Conservation (phyloP, 2,888 invertebrate species). For the Gibbula magus region DNA sequence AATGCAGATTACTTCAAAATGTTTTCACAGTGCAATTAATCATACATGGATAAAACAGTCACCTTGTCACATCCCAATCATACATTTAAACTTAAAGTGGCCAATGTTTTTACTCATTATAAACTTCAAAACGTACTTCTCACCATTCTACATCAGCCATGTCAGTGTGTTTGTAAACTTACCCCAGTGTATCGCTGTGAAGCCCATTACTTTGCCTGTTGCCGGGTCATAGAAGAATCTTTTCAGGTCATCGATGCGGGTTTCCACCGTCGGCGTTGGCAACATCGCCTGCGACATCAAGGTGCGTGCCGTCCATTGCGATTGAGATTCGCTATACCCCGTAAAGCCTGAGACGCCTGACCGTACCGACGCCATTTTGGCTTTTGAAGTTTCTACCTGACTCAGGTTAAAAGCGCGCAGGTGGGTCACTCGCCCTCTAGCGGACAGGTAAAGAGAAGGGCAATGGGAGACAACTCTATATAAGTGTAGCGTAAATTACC, state of each 20-base stretch:
- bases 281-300: slow-evolving; percentile 12
- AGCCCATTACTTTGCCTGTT: not conserved
- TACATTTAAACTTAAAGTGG: no score
- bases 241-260: not conserved
- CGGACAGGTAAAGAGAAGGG: not conserved
- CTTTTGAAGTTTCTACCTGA: slow-evolving; percentile 9
- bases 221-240: slow-evolving; percentile 2
- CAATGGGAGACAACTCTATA: not conserved
- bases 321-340: slow-evolving; percentile 9
- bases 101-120: no score
- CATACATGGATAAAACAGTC: no score
- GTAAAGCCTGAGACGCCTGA: slow-evolving; percentile 10
- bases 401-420: slow-evolving; percentile 19
- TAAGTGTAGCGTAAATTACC: no score
- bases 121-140: not conserved
- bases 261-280: slow-evolving; percentile 6
- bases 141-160: not conserved
- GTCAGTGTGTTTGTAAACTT: not conserved
- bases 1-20: not conserved
- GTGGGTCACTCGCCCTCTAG: not conserved
- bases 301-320: slow-evolving; percentile 15
- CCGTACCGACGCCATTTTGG: slow-evolving; percentile 35
- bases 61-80: no score
- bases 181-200: slow-evolving; percentile 5
- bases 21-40: no score